Conservation (phyloP, 2,888 invertebrate genomes). For the Erpobdella octoculata region DNA sequence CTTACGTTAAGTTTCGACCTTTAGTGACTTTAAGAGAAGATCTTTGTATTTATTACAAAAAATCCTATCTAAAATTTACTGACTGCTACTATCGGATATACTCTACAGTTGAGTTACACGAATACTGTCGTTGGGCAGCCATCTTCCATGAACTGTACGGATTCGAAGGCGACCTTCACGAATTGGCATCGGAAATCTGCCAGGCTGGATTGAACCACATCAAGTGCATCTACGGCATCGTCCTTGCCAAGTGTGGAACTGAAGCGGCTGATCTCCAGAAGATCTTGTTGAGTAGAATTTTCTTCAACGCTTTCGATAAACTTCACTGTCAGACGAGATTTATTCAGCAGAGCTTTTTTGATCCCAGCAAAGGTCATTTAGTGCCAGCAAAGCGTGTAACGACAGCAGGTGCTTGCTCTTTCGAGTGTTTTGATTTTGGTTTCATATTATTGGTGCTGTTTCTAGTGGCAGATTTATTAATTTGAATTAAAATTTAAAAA, state of each 20-base stretch:
- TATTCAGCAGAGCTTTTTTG: too few species aligned
- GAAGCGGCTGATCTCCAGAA: slow-evolving; percentile 15
- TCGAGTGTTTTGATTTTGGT: too few species aligned
- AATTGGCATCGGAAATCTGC: slow-evolving; percentile 18
- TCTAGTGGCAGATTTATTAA: too few species aligned
- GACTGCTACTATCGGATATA: background rate
- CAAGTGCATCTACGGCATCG: background rate
- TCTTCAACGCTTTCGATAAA: background rate
- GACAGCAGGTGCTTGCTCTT: too few species aligned
- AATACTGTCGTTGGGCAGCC: slow-evolving; percentile 6
- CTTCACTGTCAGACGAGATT: slow-evolving; percentile 11
- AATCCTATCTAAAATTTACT: background rate
- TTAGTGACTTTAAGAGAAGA: slow-evolving; percentile 3
- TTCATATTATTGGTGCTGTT: too few species aligned
- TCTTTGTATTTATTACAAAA: background rate
- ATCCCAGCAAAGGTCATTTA: too few species aligned
- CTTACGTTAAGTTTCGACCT: background rate
- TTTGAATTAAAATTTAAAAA: too few species aligned
- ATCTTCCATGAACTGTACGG: slow-evolving; percentile 8
- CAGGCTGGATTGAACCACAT: slow-evolving; percentile 16
- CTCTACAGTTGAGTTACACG: background rate
- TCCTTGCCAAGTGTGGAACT: background rate
- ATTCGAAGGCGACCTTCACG: background rate
- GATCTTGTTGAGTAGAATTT: background rate
- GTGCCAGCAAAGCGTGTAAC: too few species aligned